Evolutionary conservation across 2,113 vertebrate genomes (phyloP).

Genomic region (Platanista minor): DNA sequence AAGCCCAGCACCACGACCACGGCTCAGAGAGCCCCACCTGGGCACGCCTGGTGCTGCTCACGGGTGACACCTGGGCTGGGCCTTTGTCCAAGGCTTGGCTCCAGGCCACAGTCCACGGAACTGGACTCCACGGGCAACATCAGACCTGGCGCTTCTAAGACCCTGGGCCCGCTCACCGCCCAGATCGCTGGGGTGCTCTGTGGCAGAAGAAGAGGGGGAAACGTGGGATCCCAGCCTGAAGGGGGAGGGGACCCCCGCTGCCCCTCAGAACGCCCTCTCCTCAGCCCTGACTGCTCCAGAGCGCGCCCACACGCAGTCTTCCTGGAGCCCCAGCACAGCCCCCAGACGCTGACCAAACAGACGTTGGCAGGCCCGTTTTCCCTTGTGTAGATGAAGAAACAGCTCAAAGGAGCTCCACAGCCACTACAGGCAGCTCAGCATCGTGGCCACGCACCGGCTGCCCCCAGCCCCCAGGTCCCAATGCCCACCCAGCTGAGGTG

Average conservation of each 20-base stretch:
- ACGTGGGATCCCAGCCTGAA: neutral
- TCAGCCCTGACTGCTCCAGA: too few relatives aligned
- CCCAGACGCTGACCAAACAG: neutral
- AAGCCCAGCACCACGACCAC: fast-evolving
- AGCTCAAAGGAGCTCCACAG: too few relatives aligned
- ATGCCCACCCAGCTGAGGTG: neutral
- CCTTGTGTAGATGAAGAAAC: neutral
- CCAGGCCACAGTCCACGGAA: neutral
- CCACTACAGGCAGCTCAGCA: fast-evolving
- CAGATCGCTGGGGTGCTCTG: neutral
- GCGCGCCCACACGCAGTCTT: neutral
- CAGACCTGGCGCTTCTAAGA: neutral
- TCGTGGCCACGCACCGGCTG: fast-evolving
- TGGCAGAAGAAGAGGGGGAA: neutral
- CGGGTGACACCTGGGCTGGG: neutral
- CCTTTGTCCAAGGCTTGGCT: neutral
- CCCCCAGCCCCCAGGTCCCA: neutral
- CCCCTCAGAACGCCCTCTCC: neutral
- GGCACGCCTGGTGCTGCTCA: neutral
- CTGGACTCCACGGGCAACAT: neutral
- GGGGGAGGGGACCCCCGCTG: neutral
- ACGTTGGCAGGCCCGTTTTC: fast-evolving
- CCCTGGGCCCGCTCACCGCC: neutral
- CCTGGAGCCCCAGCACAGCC: neutral
- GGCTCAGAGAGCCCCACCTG: neutral